Conservation (phyloP, 2,113 vertebrate species). For the Chaenogobius annularis region DNA sequence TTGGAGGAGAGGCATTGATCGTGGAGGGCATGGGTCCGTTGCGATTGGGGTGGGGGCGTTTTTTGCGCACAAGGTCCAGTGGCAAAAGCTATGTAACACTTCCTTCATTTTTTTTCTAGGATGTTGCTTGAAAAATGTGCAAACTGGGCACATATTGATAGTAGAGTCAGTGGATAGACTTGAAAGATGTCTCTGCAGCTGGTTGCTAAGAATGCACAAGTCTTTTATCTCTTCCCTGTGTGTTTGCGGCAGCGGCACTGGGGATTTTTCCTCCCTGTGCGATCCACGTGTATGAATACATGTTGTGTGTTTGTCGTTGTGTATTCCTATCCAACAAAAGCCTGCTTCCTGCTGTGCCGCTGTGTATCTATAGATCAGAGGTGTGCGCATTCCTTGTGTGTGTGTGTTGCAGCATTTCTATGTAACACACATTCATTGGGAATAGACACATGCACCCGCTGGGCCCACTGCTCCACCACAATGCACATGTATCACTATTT, state of each 20-base stretch:
- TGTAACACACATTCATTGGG: constrained; percentile 35
- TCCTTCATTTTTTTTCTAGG: constrained; percentile 34
- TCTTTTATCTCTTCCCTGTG: constrained; percentile 68
- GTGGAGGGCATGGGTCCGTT: constrained; percentile 38
- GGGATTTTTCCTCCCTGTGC: constrained; percentile 64
- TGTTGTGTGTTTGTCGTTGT: constrained; percentile 28
- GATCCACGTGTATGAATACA: constrained; percentile 31
- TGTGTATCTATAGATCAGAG: constrained; percentile 66
- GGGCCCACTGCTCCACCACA: constrained; percentile 57
- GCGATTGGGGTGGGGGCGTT: constrained; percentile 25
- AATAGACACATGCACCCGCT: constrained; percentile 59
- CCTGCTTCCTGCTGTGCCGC: constrained; percentile 63
- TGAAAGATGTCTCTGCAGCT: constrained; percentile 50
- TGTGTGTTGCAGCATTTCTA: constrained; percentile 25
- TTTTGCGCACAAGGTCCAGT: constrained; percentile 30
- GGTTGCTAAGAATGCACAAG: constrained; percentile 52
- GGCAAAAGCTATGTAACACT: constrained; percentile 48
- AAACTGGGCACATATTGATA: constrained; percentile 34
- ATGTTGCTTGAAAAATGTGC: constrained; percentile 45
- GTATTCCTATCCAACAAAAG: constrained; percentile 60
- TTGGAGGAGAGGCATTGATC: constrained; percentile 70
- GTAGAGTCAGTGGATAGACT: constrained; percentile 54
- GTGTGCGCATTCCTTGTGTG: constrained; percentile 35
- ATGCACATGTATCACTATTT: constrained; percentile 66
- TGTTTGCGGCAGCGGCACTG: constrained; percentile 55